Evolutionary conservation across 2,797 vertebrate genomes (phyloP), one percentile per base, ranked within the genome.

Genomic region (Crenichthys baileyi): DNA sequence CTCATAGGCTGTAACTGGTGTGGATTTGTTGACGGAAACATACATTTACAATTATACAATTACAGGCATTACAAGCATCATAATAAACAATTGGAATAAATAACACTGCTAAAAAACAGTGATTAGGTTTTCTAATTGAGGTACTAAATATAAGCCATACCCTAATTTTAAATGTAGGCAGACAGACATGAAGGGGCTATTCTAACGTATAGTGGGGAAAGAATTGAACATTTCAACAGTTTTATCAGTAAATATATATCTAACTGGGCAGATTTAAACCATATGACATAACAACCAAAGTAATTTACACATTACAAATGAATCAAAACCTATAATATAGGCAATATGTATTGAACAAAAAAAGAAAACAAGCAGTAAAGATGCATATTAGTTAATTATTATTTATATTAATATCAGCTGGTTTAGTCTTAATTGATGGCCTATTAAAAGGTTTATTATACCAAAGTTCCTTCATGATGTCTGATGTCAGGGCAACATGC

Each of bases 11-110:
- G n/a, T 58, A 22, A 70, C 9, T 39, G 51, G 31, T 80, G 8
- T 41, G 44, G 46, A 77, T 79, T 24, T 75, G 24, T 24, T 67
- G 22, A 65, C 61, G 39, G 29, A 65, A 65, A 65, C 15, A 20
- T 39, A 36, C 31, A 36, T 65, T 51, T 51, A 51, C 13, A 51
- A 4, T 16, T 16, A 51, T 51, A 51, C 50, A 51, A 20, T 18
- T 53, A 22, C 4, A 20, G 7, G 1, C 2, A 4, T 2, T 3
- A 18, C 20, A 16, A 53, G 4, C 4, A 1, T 63, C 31, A 18
- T 6, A 36, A 20, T 36, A 63, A 7, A 16, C 7, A 18, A 7
- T 36, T 63, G 20, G 29, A 61, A 61, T 61, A 36, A 31, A 63
- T 29, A 61, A 31, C 26, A 29, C 26, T 29, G n/a, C 26, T 15